These are phyloP conservation scores for Anodontia alba DNA, from an alignment of 2,888 invertebrate genomes.

Conservation along the genomic window DNA sequence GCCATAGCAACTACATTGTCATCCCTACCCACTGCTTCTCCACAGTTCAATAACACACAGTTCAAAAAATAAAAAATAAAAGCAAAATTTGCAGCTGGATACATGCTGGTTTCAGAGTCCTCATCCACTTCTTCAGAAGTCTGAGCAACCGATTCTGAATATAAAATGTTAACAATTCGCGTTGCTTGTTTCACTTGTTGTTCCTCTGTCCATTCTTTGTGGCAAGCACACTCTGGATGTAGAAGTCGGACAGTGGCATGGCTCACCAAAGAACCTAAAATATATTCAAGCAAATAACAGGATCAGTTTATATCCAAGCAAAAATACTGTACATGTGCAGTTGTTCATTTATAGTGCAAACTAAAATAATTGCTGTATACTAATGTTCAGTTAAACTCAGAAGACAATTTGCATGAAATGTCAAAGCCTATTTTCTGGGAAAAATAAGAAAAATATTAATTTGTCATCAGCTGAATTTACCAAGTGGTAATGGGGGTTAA, in stretches of 20 bases:
- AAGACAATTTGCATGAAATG: too few species aligned
- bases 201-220: slow-evolving; percentile 91
- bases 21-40: slow-evolving; percentile 69
- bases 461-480: too few species aligned
- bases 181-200: slow-evolving; percentile 88
- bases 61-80: slow-evolving; percentile 92
- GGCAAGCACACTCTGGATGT: slow-evolving; percentile 92
- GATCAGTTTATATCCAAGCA: neutral
- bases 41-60: slow-evolving; percentile 74
- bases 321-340: too few species aligned
- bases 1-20: slow-evolving; percentile 77
- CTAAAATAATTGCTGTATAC: too few species aligned
- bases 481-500: too few species aligned
- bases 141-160: slow-evolving; percentile 47
- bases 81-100: slow-evolving; percentile 92
- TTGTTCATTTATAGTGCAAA: too few species aligned
- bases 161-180: slow-evolving; percentile 88
- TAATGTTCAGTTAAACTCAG: too few species aligned
- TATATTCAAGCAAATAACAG: neutral
- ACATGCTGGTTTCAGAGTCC: slow-evolving; percentile 69
- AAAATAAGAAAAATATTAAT: too few species aligned
- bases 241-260: slow-evolving; percentile 90
- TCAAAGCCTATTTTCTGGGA: too few species aligned
- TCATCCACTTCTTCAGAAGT: slow-evolving; percentile 20
- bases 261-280: slow-evolving; percentile 88